Base-by-base conservation (phyloP, 2,888 invertebrate genomes). In the Lamproptera curius region DNA sequence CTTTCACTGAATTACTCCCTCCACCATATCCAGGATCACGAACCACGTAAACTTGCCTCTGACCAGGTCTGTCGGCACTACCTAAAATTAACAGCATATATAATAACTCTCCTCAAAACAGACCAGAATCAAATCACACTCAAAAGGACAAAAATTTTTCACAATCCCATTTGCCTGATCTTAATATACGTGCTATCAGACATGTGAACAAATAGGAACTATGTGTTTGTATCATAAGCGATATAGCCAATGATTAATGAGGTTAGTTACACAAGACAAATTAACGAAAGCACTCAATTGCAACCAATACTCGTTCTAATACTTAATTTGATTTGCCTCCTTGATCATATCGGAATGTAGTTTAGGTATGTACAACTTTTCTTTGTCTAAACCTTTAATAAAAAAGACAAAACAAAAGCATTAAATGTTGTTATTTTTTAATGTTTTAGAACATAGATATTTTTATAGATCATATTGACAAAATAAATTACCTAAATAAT, bases 41-140 rank as follows among this genome's bases (percentile, higher is more conserved):
- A 41, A 96, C 94, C 46, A 95, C 94, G 81, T 95, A 97, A 52
- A 97, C 90, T 84, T 97, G 97, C 62, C 92, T 90, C 76, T 96
- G 95, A 2, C 96, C 95, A 13, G 97, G 95, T 57, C 92, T 91
- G 60, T 95, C 95, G 66, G 95, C 94, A 52, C 95, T 94, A 55
- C 95, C 94, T 77, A 53, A 41, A 36, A 40, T 38, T 36, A n/a
- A n/a, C n/a, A n/a, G n/a, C n/a, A n/a, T n/a, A n/a, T n/a, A n/a
- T 16, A 31, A 11, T 11, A 31, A 31, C 13, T n/a, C n/a, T 11
- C 3, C 2, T 23, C 33, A 20, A 31, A 33, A 9, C 13, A 42
- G 13, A 16, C 11, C 8, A n/a, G 1, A 38, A 3, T 37, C n/a
- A n/a, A n/a, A n/a, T 37, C 11, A 2, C 43, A 39, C 34, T 23